phyloP scores from a whole-genome alignment of 2,888 invertebrate genomes.

The Cotesia congregata region DNA sequence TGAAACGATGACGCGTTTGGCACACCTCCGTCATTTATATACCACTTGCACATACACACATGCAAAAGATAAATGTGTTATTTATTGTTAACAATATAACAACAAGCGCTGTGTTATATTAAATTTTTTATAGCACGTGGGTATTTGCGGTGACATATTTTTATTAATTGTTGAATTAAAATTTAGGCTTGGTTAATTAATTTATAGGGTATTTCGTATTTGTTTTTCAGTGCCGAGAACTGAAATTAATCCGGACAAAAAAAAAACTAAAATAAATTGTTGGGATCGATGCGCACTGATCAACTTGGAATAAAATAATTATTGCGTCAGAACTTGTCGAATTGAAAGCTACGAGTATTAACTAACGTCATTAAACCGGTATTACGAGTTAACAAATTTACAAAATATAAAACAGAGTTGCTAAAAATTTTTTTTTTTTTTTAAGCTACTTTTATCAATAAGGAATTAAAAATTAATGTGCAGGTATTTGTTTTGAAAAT shows the following conservation, averaged over 20 bases:
- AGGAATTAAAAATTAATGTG: not conserved
- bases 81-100: not conserved
- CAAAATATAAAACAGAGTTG: not conserved
- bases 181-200: too few species aligned
- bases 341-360: conserved; percentile 33
- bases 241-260: conserved; percentile 12
- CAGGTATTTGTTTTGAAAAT: too few species aligned
- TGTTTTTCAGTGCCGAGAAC: not conserved
- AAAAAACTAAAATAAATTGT: conserved; percentile 18
- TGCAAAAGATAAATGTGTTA: not conserved
- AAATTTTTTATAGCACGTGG: not conserved
- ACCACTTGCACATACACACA: conserved; percentile 23
- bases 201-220: too few species aligned
- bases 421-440: not conserved
- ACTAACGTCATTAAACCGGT: conserved; percentile 34
- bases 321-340: conserved; percentile 29
- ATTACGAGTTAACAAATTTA: conserved; percentile 21
- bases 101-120: conserved; percentile 30
- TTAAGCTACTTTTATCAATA: not conserved
- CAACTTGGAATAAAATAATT: conserved; percentile 29
- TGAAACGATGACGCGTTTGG: conserved; percentile 47
- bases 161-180: too few species aligned
- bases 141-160: too few species aligned
- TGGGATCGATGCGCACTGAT: conserved; percentile 36
- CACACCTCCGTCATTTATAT: conserved; percentile 45